Conservation (phyloP, 2,797 vertebrate species). For the Glossophaga mutica region DNA sequence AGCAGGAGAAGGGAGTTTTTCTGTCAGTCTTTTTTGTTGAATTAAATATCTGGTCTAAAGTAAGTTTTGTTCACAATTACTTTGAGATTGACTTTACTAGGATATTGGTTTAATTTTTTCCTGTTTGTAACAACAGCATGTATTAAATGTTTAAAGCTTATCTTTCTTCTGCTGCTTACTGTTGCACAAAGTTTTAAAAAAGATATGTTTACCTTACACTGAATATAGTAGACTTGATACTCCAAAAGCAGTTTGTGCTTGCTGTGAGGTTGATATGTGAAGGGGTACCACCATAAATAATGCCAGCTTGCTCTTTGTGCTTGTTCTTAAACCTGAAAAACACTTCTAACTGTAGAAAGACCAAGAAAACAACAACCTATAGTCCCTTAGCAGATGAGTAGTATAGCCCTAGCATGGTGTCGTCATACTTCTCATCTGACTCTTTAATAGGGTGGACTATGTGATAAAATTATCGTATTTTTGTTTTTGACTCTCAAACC, state of each 20-base stretch:
- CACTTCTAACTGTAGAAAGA: neutral
- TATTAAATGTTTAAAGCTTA: conserved; percentile 25
- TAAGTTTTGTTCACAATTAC: conserved; percentile 29
- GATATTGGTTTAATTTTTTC: conserved; percentile 44
- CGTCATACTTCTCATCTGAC: neutral
- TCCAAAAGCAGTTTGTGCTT: conserved; percentile 17
- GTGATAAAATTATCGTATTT: neutral
- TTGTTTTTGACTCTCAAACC: neutral
- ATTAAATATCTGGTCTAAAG: conserved; percentile 32
- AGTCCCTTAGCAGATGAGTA: neutral
- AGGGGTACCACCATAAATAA: neutral
- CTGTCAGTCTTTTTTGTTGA: neutral
- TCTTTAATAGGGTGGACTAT: neutral
- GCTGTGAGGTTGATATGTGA: neutral
- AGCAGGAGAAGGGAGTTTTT: neutral
- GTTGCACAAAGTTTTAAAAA: neutral
- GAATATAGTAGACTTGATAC: neutral
- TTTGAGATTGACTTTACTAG: neutral
- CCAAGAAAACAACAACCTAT: neutral
- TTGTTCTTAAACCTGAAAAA: conserved; percentile 9
- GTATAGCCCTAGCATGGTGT: neutral
- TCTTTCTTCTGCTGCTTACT: conserved; percentile 11
- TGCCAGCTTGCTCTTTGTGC: neutral
- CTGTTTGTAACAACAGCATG: neutral
- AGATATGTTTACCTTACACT: neutral